Percentiles rank a stretch among this genome's conserved stretches.
These are phyloP conservation scores for Rafetus swinhoei DNA, from an alignment of 2,113 vertebrate species.

Conservation along the genomic window DNA sequence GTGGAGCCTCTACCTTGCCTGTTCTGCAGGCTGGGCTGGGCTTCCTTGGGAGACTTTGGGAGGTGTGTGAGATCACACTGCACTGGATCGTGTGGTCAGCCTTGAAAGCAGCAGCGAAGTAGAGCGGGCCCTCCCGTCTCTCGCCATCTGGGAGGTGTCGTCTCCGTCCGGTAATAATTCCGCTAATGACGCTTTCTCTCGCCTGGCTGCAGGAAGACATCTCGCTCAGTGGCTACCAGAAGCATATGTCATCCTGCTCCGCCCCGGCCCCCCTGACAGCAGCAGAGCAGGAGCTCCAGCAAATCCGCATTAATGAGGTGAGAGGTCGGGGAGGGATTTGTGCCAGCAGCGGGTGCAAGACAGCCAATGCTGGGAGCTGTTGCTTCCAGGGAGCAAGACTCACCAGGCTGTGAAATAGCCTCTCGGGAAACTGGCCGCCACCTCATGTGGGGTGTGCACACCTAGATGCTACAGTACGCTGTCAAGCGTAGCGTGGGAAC, in stretches of 20 bases:
- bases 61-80: background rate
- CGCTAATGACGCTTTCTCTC: background rate
- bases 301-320: conserved; percentile 96
- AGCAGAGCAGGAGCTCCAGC: conserved; percentile 93
- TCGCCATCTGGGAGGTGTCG: background rate
- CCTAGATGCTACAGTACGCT: background rate
- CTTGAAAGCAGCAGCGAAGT: background rate
- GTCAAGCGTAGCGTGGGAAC: background rate
- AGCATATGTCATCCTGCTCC: conserved; percentile 89
- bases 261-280: conserved; percentile 90
- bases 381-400: background rate
- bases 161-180: background rate
- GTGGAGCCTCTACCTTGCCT: background rate
- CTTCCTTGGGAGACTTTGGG: background rate
- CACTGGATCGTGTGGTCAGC: no score
- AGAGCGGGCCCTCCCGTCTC: background rate
- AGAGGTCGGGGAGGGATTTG: background rate
- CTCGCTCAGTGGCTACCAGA: conserved; percentile 92
- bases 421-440: background rate
- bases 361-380: accelerated
- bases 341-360: background rate
- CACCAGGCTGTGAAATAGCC: background rate
- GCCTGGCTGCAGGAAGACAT: conserved; percentile 88
- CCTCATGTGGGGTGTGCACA: background rate
- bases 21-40: background rate